These are phyloP conservation scores for Henricia sp. DNA, from an alignment of 53 echinoderm and acorn worm genomes.

Conservation along the genomic window DNA sequence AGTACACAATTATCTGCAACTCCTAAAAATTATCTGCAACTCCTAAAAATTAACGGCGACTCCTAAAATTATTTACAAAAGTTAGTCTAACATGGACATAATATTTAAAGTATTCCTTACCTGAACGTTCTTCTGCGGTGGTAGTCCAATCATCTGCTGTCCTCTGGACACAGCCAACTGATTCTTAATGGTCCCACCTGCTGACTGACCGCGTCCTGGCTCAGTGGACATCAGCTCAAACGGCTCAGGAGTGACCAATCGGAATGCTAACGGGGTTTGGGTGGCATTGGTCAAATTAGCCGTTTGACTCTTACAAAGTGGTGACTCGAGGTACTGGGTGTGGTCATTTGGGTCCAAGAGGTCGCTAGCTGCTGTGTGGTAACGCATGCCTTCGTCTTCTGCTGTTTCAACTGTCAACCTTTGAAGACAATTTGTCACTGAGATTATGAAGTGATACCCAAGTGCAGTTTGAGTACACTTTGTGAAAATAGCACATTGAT, in stretches of 20 bases:
- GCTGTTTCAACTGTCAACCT: slow-evolving; percentile 88
- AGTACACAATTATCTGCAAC: background rate
- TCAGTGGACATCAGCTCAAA: slow-evolving; percentile 82
- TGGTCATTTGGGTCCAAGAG: slow-evolving; percentile 73
- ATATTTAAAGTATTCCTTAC: no score
- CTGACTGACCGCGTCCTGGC: slow-evolving; percentile 59
- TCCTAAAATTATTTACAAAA: background rate
- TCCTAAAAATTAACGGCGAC: no score
- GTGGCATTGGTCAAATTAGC: slow-evolving; percentile 93
- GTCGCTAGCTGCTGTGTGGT: slow-evolving; percentile 93
- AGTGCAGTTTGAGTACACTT: background rate
- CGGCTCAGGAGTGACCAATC: slow-evolving; percentile 79
- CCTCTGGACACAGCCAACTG: slow-evolving; percentile 34
- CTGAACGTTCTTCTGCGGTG: slow-evolving; percentile 89
- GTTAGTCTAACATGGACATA: background rate
- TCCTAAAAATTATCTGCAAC: background rate
- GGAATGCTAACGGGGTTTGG: slow-evolving; percentile 94
- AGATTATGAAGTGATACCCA: no score
- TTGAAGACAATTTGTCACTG: background rate
- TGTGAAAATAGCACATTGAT: background rate
- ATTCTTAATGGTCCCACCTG: background rate
- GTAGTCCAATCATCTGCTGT: slow-evolving; percentile 67
- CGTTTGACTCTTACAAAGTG: slow-evolving; percentile 66
- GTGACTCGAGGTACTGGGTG: slow-evolving; percentile 36
- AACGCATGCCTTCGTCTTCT: slow-evolving; percentile 93